Percentiles rank a stretch among this genome's conserved stretches.
phyloP scores from a whole-genome alignment of 2,888 invertebrate genomes.

The Cephus sareptanus region DNA sequence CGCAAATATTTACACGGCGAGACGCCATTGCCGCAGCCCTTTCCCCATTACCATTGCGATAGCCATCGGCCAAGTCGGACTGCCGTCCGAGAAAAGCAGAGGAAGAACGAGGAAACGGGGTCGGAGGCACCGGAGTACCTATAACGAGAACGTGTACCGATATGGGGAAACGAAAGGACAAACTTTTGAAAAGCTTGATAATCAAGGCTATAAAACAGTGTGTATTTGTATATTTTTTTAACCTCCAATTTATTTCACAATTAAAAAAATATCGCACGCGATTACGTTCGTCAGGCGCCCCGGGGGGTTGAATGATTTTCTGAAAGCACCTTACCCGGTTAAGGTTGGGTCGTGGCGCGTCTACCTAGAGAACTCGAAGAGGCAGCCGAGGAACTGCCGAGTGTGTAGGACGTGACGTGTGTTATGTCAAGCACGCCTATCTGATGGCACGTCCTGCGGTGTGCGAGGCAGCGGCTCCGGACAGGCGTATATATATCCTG shows the following conservation, averaged over 20 bases:
- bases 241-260: not conserved
- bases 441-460: constrained; percentile 15
- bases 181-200: not conserved
- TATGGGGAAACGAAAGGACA: too few relatives aligned
- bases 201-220: not conserved
- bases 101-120: constrained; percentile 3
- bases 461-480: not conserved
- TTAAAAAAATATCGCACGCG: not conserved
- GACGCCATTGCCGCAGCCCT: not conserved
- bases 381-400: not conserved
- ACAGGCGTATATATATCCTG: not conserved
- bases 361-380: not conserved
- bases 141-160: not conserved
- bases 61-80: not conserved
- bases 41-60: not conserved
- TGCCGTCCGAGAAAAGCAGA: not conserved
- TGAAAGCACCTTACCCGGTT: not conserved
- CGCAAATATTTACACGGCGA: not conserved
- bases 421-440: constrained; percentile 13
- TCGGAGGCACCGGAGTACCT: not conserved
- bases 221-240: not conserved
- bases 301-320: not conserved
- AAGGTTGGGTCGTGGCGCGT: not conserved
- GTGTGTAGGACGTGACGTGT: constrained; percentile 9
- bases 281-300: not conserved